Evolutionary conservation across 2,888 invertebrate genomes (phyloP), one percentile per base, ranked within the genome.

Genomic region (Tillus elongatus): DNA sequence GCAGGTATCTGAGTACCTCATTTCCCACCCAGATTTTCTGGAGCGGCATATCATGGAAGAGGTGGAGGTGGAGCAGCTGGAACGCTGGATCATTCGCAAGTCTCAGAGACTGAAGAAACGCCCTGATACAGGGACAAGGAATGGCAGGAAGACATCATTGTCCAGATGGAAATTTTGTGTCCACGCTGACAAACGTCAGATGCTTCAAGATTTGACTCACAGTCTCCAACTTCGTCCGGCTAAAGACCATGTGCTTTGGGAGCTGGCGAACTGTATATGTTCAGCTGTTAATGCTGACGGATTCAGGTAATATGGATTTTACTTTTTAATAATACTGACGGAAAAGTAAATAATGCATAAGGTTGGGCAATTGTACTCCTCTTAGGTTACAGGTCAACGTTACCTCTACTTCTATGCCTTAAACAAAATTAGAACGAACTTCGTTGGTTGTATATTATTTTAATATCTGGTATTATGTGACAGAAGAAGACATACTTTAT

Each of bases 261-360:
- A 83, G 59, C 58, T 85, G 24, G 74, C 78, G 0, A 69, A 68
- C 33, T 77, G 78, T 54, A 76, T 83, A 33, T 72, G 73, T 13
- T 69, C 73, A 9, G 77, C 81, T 0, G 73, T 82, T 1, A 72
- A 72, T 15, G 80, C 79, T 0, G 80, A 82, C 51, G 77, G 77
- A 1, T 77, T 74, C 57, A 58, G 61, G 64, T 63, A 45, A 44
- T 33, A 13, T 32, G 12, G 11, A 11, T 2, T n/a, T 33, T n/a
- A n/a, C n/a, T n/a, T n/a, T n/a, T n/a, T n/a, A n/a, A n/a, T n/a
- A n/a, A n/a, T n/a, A n/a, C n/a, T n/a, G n/a, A n/a, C n/a, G n/a
- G n/a, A n/a, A n/a, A n/a, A n/a, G n/a, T n/a, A n/a, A n/a, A n/a
- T n/a, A n/a, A n/a, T n/a, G n/a, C n/a, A n/a, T n/a, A n/a, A n/a